A percentile compares a stretch with the other conserved stretches of the same genome.
Evolutionary conservation across 2,888 invertebrate species (phyloP).

Genomic region (Mongoloraphidia duomilia): DNA sequence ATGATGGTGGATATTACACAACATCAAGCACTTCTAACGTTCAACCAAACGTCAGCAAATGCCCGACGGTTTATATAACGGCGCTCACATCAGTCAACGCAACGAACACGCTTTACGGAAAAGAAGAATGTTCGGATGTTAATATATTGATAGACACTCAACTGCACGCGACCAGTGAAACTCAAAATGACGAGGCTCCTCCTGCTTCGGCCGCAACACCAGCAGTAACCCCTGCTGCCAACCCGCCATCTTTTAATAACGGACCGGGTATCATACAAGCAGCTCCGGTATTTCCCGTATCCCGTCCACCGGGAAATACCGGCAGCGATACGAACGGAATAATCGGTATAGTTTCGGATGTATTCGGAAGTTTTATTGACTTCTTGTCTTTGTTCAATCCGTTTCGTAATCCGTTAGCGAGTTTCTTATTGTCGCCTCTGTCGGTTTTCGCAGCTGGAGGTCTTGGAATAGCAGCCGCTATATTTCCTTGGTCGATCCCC

Average conservation of each 20-base stretch:
- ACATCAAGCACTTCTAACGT: neutral
- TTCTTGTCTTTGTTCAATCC: slow-evolving; percentile 42
- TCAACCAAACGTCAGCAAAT: slow-evolving; percentile 17
- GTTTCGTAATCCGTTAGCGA: slow-evolving; percentile 32
- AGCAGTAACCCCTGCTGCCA: slow-evolving; percentile 9
- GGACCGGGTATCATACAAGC: slow-evolving; percentile 8
- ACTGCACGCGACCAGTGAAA: slow-evolving; percentile 41
- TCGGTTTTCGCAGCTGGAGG: slow-evolving; percentile 45
- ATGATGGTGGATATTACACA: slow-evolving; percentile 12
- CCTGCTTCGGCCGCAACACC: slow-evolving; percentile 13
- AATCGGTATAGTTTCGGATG: slow-evolving; percentile 22
- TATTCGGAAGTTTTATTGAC: slow-evolving; percentile 36
- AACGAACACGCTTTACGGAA: slow-evolving; percentile 32
- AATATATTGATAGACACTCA: slow-evolving; percentile 58
- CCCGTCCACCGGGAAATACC: slow-evolving; percentile 5
- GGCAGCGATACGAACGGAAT: too few species aligned
- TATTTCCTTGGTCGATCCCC: slow-evolving; percentile 50
- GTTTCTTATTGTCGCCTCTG: slow-evolving; percentile 43
- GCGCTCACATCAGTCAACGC: slow-evolving; percentile 32
- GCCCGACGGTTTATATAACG: slow-evolving; percentile 42
- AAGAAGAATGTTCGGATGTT: slow-evolving; percentile 52
- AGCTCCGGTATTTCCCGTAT: slow-evolving; percentile 15
- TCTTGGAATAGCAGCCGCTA: slow-evolving; percentile 42
- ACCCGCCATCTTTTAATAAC: slow-evolving; percentile 6
- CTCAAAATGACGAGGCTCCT: slow-evolving; percentile 18